phyloP scores from a whole-genome alignment of 2,888 invertebrate genomes.

The Polia nebulosa region DNA sequence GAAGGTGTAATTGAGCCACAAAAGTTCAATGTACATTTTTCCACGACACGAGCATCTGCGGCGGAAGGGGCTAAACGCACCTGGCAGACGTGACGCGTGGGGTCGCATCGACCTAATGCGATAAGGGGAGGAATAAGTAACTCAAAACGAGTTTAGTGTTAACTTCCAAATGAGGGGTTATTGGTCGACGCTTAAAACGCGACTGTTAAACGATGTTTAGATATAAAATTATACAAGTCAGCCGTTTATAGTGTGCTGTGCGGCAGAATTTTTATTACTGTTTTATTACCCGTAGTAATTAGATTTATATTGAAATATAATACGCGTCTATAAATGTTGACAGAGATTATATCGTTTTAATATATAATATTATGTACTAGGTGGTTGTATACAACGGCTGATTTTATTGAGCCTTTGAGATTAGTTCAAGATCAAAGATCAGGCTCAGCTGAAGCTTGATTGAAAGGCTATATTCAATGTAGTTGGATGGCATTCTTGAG shows the following conservation, averaged over 20 bases:
- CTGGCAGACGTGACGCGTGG: conserved; percentile 83
- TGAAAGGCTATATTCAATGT: conserved; percentile 46
- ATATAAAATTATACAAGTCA: conserved; percentile 70
- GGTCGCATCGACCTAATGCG: conserved; percentile 78
- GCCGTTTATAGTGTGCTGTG: conserved; percentile 66
- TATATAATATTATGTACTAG: conserved; percentile 21
- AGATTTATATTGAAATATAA: conserved; percentile 59
- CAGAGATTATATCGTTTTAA: conserved; percentile 54
- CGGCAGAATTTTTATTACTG: conserved; percentile 66
- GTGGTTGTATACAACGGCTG: conserved; percentile 13
- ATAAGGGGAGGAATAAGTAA: conserved; percentile 75
- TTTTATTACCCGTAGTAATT: conserved; percentile 68
- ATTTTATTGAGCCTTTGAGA: conserved; percentile 43
- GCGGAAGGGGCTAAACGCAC: conserved; percentile 82
- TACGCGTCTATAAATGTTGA: conserved; percentile 50
- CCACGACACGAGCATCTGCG: conserved; percentile 76
- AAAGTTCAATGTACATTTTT: conserved; percentile 71
- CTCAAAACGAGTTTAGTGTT: conserved; percentile 78
- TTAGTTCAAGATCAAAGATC: conserved; percentile 46
- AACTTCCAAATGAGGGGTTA: conserved; percentile 76
- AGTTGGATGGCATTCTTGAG: conserved; percentile 61
- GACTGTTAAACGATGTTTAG: conserved; percentile 71
- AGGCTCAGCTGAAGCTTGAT: conserved; percentile 38
- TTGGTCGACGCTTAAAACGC: conserved; percentile 67
- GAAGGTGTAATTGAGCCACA: too few relatives aligned